Percentiles rank a stretch among this genome's conserved stretches.
Evolutionary conservation across 2,888 invertebrate species (phyloP).

Genomic region (Rhagophthalmus giganteus): DNA sequence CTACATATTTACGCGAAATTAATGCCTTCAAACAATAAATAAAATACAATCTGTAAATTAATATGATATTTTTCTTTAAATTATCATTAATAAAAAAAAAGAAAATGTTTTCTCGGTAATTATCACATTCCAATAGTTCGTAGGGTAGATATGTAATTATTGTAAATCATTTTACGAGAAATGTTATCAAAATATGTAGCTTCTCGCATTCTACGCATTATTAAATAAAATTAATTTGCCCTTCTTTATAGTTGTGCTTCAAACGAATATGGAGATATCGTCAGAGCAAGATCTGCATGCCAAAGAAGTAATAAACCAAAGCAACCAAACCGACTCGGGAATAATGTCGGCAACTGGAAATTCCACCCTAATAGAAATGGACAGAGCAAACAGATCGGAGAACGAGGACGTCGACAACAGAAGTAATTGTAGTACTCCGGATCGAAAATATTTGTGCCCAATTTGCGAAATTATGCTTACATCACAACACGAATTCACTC

Average conservation of each 20-base stretch:
- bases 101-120: too few species aligned
- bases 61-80: too few species aligned
- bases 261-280: constrained; percentile 47
- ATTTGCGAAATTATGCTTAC: constrained; percentile 65
- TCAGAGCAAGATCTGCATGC: constrained; percentile 19
- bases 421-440: constrained; percentile 59
- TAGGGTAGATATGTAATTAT: too few species aligned
- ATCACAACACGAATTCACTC: constrained; percentile 69
- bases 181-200: too few species aligned
- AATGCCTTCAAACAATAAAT: too few species aligned
- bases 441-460: constrained; percentile 62
- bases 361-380: constrained; percentile 31
- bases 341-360: constrained; percentile 49
- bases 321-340: constrained; percentile 49
- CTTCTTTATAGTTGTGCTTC: constrained; percentile 46
- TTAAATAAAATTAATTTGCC: too few species aligned
- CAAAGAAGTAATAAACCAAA: constrained; percentile 40
- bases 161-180: too few species aligned
- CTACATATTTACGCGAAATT: too few species aligned
- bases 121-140: too few species aligned
- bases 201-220: too few species aligned
- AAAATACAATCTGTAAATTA: too few species aligned
- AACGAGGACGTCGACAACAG: constrained; percentile 61
- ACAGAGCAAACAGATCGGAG: constrained; percentile 38
- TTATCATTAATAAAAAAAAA: too few species aligned